These are phyloP conservation scores for Girardia tigrina DNA, from an alignment of 2,888 invertebrate genomes.

Conservation along the genomic window DNA sequence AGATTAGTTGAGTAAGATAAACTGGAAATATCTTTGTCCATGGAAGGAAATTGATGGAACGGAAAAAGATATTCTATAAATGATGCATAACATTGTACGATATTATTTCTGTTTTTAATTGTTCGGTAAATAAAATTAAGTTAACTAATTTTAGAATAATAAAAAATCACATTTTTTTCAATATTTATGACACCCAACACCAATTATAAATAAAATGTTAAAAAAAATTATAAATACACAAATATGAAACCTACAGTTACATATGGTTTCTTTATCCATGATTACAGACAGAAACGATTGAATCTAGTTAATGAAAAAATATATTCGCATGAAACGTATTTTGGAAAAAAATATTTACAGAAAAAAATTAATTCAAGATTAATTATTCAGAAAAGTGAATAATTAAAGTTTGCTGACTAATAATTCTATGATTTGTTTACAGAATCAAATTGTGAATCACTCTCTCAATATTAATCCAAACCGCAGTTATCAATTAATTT, in stretches of 20 bases:
- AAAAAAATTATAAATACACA: not conserved
- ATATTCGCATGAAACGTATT: not conserved
- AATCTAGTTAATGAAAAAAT: not conserved
- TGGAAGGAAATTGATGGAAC: too few species aligned
- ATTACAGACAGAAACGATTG: not conserved
- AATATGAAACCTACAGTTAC: not conserved
- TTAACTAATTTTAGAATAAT: not conserved
- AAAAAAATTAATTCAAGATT: not conserved
- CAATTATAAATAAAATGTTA: not conserved
- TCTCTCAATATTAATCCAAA: not conserved
- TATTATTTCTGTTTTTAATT: not conserved
- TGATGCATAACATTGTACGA: not conserved
- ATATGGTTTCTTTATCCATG: not conserved
- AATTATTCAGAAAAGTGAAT: too few species aligned
- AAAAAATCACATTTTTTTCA: not conserved
- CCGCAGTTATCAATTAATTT: too few species aligned
- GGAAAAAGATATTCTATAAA: not conserved
- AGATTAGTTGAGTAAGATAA: too few species aligned
- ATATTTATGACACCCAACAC: not conserved
- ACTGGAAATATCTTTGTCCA: too few species aligned
- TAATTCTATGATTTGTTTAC: not conserved
- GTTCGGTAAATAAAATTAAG: not conserved
- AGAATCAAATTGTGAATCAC: not conserved
- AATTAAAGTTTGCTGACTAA: not conserved
- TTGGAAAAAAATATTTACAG: not conserved